Evolutionary conservation across 2,113 vertebrate genomes (phyloP).

Genomic region (Melanocharis versteri): DNA sequence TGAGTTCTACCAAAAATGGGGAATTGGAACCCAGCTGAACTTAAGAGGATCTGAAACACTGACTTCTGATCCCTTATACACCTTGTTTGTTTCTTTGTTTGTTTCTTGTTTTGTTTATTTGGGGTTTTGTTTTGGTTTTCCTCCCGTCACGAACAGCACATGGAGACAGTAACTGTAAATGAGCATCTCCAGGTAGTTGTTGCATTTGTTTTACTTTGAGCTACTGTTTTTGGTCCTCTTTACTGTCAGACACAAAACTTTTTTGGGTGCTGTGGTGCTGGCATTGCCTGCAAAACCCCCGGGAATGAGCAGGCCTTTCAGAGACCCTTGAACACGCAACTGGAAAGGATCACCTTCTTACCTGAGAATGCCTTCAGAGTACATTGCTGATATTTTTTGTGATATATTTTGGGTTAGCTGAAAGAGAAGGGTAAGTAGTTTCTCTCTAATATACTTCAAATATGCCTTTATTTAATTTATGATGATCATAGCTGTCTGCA

Average conservation of each 20-base stretch:
- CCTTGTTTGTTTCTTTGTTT: no score
- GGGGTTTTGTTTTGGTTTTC: not conserved
- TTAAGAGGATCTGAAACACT: not conserved
- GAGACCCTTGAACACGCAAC: not conserved
- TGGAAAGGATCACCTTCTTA: not conserved
- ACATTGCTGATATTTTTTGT: not conserved
- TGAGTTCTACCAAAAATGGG: not conserved
- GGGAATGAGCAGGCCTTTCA: not conserved
- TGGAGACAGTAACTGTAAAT: not conserved
- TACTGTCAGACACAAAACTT: not conserved
- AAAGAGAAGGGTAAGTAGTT: not conserved
- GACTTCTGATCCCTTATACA: not conserved
- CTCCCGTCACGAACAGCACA: not conserved
- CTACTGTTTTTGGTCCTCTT: not conserved
- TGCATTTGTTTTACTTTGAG: not conserved
- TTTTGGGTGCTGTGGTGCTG: not conserved
- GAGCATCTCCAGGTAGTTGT: not conserved
- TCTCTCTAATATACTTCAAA: not conserved
- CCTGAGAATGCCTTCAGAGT: not conserved
- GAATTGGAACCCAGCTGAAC: not conserved
- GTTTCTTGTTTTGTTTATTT: not conserved
- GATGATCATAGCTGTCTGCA: not conserved
- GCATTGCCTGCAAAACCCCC: not conserved
- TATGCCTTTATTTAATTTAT: not conserved
- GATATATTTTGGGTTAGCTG: not conserved